Evolutionary conservation across 2,888 invertebrate species (phyloP), one percentile per base, ranked within the genome.

Genomic region (Acronicta psi): DNA sequence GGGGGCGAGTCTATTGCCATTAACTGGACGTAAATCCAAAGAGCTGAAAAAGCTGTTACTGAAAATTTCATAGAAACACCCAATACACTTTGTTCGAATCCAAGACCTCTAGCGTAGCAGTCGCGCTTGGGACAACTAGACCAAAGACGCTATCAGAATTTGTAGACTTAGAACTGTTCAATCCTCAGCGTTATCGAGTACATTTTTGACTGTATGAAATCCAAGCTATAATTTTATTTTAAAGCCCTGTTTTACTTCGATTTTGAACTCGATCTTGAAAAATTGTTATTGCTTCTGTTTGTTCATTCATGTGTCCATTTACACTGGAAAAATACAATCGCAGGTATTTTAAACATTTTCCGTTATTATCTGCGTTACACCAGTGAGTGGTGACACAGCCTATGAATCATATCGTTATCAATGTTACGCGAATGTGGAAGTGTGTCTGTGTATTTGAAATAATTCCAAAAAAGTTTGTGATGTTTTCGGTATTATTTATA

Each of bases 381-480:
- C 7, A n/a, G n/a, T 11, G 4, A 29, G 10, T 10, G 8, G 20
- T 67, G 68, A 58, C 51, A 51, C 38, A 61, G 31, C 50, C 34
- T 41, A 9, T 47, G 46, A 67, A 44, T 62, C 43, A 57, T 47
- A 16, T 41, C 31, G 37, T 49, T 67, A 68, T 44, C 47, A 41
- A 31, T 46, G 17, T 31, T 9, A 11, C 17, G 23, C 16, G 31
- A 46, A 47, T 55, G 29, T 36, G 23, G n/a, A 18, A 31, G n/a
- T 60, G 20, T 41, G 17, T 17, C 1, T 38, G 47, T 34, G 7
- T 54, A 31, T 38, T 25, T 9, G 9, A 10, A 9, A 23, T n/a
- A 34, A 6, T n/a, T n/a, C n/a, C 5, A 7, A 7, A 23, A 31
- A 34, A 34, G n/a, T n/a, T 34, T n/a, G 7, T 13, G 8, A 4